Percentiles rank a stretch among this genome's conserved stretches.
phyloP scores from a whole-genome alignment of 2,797 vertebrate genomes.

The Parotocinclus haroldoi region DNA sequence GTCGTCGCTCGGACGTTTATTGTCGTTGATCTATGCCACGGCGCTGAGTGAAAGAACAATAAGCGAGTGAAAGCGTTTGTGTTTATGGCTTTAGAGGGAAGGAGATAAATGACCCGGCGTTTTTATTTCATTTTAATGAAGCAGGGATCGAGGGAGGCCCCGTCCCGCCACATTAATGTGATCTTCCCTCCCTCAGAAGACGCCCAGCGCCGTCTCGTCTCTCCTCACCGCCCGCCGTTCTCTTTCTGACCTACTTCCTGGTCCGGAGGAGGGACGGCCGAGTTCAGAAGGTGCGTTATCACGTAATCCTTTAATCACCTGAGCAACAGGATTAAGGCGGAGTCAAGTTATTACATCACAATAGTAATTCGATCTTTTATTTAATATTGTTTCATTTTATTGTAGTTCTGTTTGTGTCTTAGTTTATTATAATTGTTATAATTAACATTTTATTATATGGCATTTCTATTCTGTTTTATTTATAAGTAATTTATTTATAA shows the following conservation, averaged over 20 bases:
- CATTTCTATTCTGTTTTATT: too few relatives aligned
- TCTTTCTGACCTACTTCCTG: constrained; percentile 72
- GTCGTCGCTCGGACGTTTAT: constrained; percentile 62
- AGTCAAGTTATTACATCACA: too few relatives aligned
- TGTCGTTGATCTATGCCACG: constrained; percentile 66
- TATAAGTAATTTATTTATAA: too few relatives aligned
- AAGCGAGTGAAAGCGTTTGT: constrained; percentile 67
- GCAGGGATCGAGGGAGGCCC: constrained; percentile 72
- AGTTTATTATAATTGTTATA: too few relatives aligned
- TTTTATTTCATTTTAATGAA: constrained; percentile 83
- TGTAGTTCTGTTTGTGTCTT: too few relatives aligned
- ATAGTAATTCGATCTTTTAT: too few relatives aligned
- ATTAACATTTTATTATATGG: too few relatives aligned
- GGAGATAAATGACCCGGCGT: constrained; percentile 76
- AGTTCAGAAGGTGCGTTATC: background rate
- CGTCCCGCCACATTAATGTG: constrained; percentile 58
- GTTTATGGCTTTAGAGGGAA: constrained; percentile 73
- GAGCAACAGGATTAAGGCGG: too few relatives aligned
- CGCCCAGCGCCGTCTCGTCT: constrained; percentile 45
- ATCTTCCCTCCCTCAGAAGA: constrained; percentile 53
- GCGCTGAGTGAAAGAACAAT: constrained; percentile 51
- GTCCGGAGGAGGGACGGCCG: constrained; percentile 58
- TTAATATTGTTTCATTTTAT: too few relatives aligned
- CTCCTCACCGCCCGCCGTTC: constrained; percentile 31
- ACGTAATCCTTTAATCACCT: too few relatives aligned